Base-by-base conservation (phyloP, 2,797 vertebrate genomes). In the Acipenser transmontanus region DNA sequence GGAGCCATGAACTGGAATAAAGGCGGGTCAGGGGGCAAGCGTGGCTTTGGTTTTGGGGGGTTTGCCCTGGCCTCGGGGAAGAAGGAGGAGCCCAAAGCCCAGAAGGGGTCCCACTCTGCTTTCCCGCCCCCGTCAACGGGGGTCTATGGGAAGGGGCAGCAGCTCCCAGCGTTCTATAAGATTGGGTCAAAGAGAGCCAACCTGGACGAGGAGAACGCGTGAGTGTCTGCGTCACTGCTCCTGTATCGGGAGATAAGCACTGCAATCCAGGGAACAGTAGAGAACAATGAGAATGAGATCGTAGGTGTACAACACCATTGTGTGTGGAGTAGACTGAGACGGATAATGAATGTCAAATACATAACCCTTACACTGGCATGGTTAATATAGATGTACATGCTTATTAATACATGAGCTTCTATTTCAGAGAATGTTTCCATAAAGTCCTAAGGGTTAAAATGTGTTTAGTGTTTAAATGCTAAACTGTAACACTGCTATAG, bases 191-290 rank as follows among this genome's bases (percentile, higher is more conserved):
- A 98, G 77, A 81, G 96, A 76, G 93, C 94, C 0, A 98, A 98
- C 79, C 98, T 99, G 65, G 97, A 99, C 77, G 97, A 99, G 76
- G 97, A 99, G 80, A 99, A 99, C 73, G 95, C 97, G 97, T 99
- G 78, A 95, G 96, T 90, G 6, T 66, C 13, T 67, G 14, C 48
- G 5, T n/a, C 34, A 34, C 34, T 0, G 3, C 4, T 34, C 34
- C 34, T 34, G 34, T 34, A 34, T 34, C 34, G 34, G 13, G 6
- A 57, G 14, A 57, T 56, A 13, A 13, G 9, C 4, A 56, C 6
- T 12, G 6, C 6, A 14, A 7, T 57, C 7, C 11, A 14, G 14
- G 11, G 11, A 57, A n/a, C 54, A 9, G 54, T 2, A n/a, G 9
- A 54, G 52, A 54, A n/a, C 54, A 12, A 57, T 57, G 14, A 3